phyloP scores from a whole-genome alignment of 2,797 vertebrate species.

The Oryzias dopingdopingensis region DNA sequence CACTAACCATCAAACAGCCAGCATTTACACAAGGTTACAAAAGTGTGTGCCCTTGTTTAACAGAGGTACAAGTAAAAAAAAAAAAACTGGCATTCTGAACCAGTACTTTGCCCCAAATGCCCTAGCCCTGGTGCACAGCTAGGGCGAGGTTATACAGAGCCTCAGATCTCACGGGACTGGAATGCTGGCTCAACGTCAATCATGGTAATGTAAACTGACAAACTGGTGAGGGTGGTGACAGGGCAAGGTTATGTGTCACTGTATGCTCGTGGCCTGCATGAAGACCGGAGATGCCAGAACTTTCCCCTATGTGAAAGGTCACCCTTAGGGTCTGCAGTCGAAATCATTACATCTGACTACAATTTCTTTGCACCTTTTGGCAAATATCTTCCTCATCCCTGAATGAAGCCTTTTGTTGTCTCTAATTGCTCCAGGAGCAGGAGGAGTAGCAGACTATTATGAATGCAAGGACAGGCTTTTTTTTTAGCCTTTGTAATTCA shows the following conservation, averaged over 20 bases:
- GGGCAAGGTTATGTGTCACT: slow-evolving; percentile 83
- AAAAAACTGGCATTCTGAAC: slow-evolving; percentile 62
- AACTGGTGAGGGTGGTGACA: slow-evolving; percentile 80
- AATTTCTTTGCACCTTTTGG: slow-evolving; percentile 45
- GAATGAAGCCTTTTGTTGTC: slow-evolving; percentile 34
- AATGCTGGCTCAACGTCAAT: slow-evolving; percentile 77
- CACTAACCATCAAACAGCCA: not conserved
- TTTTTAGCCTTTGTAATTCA: slow-evolving; percentile 3
- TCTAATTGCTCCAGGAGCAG: slow-evolving; percentile 35
- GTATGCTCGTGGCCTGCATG: slow-evolving; percentile 64
- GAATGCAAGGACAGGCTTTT: slow-evolving; percentile 4
- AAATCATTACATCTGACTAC: slow-evolving; percentile 60
- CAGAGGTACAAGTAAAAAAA: slow-evolving; percentile 49
- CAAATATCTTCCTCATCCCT: slow-evolving; percentile 39
- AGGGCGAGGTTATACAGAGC: slow-evolving; percentile 78
- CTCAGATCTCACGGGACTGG: slow-evolving; percentile 68
- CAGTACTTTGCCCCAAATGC: slow-evolving; percentile 62
- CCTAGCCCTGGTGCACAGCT: slow-evolving; percentile 66
- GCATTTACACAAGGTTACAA: slow-evolving; percentile 47
- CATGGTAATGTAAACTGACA: slow-evolving; percentile 77
- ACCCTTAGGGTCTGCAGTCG: slow-evolving; percentile 60
- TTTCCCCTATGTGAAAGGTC: slow-evolving; percentile 63
- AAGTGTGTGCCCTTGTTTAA: slow-evolving; percentile 58
- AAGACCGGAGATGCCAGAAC: slow-evolving; percentile 69
- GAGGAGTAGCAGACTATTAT: slow-evolving; percentile 18